Percentiles rank a stretch among this genome's conserved stretches.
phyloP scores from a whole-genome alignment of 2,113 vertebrate species.

The Hippocampus zosterae region DNA sequence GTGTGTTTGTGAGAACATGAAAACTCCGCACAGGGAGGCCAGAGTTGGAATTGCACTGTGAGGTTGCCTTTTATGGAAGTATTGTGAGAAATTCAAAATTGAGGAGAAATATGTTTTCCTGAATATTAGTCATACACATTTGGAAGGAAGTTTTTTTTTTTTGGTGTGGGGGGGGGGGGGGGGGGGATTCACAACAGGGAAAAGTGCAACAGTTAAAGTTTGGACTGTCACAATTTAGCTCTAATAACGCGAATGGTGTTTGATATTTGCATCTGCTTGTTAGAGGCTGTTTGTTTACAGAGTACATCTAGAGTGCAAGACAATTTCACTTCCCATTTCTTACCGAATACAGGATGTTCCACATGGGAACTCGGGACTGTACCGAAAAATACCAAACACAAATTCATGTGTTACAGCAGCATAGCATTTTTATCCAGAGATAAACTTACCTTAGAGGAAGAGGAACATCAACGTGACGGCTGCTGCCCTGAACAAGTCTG shows the following conservation, averaged over 20 bases:
- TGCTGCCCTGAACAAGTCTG: conserved; percentile 45
- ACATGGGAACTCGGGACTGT: neutral
- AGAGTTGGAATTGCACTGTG: too few relatives aligned
- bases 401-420: conserved; percentile 17
- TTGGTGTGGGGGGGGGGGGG: too few relatives aligned
- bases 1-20: too few relatives aligned
- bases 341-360: neutral
- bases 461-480: conserved; percentile 25
- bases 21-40: too few relatives aligned
- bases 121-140: too few relatives aligned
- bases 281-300: neutral
- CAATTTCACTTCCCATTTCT: too few relatives aligned
- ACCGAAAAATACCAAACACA: neutral
- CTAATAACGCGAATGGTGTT: neutral
- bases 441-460: conserved; percentile 50
- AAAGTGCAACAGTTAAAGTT: neutral
- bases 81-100: too few relatives aligned
- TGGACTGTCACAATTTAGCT: neutral
- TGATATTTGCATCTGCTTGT: neutral
- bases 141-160: too few relatives aligned
- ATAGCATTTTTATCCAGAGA: conserved; percentile 25
- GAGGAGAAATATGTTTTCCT: too few relatives aligned
- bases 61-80: too few relatives aligned
- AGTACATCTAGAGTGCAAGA: too few relatives aligned
- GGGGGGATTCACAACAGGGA: neutral